Conservation (phyloP, 1,140 invertebrate genomes). For the Euwallacea fornicatus region DNA sequence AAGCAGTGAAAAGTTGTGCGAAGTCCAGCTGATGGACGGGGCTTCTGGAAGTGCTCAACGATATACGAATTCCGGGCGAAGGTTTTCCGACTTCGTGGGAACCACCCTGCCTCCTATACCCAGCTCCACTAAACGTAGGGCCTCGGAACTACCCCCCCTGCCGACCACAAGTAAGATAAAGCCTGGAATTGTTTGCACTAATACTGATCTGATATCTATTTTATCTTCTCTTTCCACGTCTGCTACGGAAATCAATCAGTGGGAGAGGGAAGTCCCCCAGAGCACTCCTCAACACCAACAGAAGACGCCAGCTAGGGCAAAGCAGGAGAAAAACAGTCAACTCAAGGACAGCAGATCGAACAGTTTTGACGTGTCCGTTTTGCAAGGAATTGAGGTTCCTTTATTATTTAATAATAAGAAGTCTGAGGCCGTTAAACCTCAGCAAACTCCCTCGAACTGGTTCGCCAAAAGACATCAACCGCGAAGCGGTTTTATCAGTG, state of each 20-base stretch:
- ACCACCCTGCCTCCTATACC: slow-evolving; percentile 59
- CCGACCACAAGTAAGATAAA: slow-evolving; percentile 44
- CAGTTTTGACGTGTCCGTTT: slow-evolving; percentile 77
- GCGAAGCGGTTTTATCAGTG: slow-evolving; percentile 64
- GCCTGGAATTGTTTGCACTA: slow-evolving; percentile 72
- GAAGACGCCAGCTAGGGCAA: slow-evolving; percentile 42
- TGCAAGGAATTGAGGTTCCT: slow-evolving; percentile 58
- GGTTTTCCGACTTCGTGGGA: slow-evolving; percentile 72
- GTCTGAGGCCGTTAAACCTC: slow-evolving; percentile 43
- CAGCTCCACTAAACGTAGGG: slow-evolving; percentile 59
- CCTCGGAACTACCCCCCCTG: slow-evolving; percentile 66
- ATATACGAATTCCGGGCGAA: slow-evolving; percentile 59
- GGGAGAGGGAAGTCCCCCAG: slow-evolving; percentile 53
- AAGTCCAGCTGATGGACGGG: slow-evolving; percentile 75
- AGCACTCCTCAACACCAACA: slow-evolving; percentile 31
- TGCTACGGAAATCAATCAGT: slow-evolving; percentile 73
- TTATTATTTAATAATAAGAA: slow-evolving; percentile 35
- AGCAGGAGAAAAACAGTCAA: slow-evolving; percentile 1
- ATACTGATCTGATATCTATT: slow-evolving; percentile 76
- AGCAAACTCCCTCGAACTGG: slow-evolving; percentile 64
- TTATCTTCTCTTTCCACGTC: slow-evolving; percentile 78
- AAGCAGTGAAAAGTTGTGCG: slow-evolving; percentile 75
- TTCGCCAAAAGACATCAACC: slow-evolving; percentile 74
- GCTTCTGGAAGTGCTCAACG: slow-evolving; percentile 59
- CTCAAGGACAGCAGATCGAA: slow-evolving; percentile 61